Conservation (phyloP, 2,888 invertebrate genomes). For the Caenorhabditis drosophilae region DNA sequence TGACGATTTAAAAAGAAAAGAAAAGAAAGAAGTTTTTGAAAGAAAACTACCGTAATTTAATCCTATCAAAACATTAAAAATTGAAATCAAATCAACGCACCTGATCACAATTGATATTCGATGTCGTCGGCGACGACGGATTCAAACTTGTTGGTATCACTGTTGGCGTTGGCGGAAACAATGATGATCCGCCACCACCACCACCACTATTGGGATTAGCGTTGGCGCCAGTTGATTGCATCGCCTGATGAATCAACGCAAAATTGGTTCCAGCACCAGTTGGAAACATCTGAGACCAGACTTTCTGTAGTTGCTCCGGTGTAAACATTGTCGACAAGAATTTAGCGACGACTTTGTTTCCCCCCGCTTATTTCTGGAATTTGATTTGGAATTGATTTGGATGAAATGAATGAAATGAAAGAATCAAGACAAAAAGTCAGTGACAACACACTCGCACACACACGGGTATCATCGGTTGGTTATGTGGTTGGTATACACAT, state of each 20-base stretch:
- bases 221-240: slow-evolving; percentile 17
- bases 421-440: not conserved
- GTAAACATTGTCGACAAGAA: slow-evolving; percentile 45
- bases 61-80: not conserved
- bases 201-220: not conserved
- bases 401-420: not conserved
- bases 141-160: slow-evolving; percentile 26
- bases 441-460: not conserved
- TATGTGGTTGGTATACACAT: too few species aligned
- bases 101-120: slow-evolving; percentile 47
- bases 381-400: not conserved
- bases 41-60: not conserved
- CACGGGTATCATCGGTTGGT: too few species aligned
- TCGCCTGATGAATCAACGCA: not conserved
- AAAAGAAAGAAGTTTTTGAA: not conserved
- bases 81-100: slow-evolving; percentile 38
- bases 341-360: too few species aligned
- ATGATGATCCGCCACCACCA: not conserved
- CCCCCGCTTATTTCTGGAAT: too few species aligned
- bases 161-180: slow-evolving; percentile 20
- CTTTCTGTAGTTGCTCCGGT: slow-evolving; percentile 46
- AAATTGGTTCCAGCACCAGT: not conserved
- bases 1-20: not conserved
- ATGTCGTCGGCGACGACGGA: slow-evolving; percentile 45
- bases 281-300: slow-evolving; percentile 31